Evolutionary conservation across 2,888 invertebrate genomes (phyloP).

Genomic region (Ormyrus thymus): DNA sequence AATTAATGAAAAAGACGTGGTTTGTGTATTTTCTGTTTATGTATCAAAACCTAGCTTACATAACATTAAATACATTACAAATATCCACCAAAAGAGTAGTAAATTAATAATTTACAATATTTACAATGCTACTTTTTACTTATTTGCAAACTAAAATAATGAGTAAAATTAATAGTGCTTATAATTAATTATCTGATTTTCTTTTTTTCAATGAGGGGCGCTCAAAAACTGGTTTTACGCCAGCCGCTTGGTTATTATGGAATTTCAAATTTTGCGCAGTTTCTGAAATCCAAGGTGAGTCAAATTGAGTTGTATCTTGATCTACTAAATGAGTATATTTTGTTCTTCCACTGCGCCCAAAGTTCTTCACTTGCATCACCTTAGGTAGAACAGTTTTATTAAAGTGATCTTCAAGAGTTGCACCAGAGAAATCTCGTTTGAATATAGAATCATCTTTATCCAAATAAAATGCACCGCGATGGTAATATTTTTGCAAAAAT

Average conservation of each 20-base stretch:
- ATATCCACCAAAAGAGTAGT: no score
- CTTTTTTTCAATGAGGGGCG: constrained; percentile 84
- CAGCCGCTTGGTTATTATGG: constrained; percentile 91
- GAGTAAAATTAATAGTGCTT: no score
- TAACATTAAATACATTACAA: no score
- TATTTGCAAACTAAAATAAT: no score
- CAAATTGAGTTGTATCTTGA: constrained; percentile 98
- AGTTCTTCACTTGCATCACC: constrained; percentile 99
- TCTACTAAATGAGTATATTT: constrained; percentile 99
- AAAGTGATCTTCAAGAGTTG: constrained; percentile 99
- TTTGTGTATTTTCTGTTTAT: no score
- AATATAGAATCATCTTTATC: constrained; percentile 93
- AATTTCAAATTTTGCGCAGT: constrained; percentile 92
- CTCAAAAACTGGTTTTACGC: constrained; percentile 94
- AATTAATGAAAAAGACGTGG: no score
- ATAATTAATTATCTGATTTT: constrained; percentile 56
- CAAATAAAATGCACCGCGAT: constrained; percentile 99
- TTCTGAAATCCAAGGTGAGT: constrained; percentile 97
- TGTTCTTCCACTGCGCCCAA: constrained; percentile 98
- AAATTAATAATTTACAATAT: no score
- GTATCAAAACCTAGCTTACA: no score
- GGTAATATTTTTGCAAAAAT: constrained; percentile 99
- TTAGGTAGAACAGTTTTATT: constrained; percentile 99
- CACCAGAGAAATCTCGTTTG: constrained; percentile 94
- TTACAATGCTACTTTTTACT: no score